Evolutionary conservation across 1,140 invertebrate genomes (phyloP), one percentile per base, ranked within the genome.

Genomic region (Samia ricini): DNA sequence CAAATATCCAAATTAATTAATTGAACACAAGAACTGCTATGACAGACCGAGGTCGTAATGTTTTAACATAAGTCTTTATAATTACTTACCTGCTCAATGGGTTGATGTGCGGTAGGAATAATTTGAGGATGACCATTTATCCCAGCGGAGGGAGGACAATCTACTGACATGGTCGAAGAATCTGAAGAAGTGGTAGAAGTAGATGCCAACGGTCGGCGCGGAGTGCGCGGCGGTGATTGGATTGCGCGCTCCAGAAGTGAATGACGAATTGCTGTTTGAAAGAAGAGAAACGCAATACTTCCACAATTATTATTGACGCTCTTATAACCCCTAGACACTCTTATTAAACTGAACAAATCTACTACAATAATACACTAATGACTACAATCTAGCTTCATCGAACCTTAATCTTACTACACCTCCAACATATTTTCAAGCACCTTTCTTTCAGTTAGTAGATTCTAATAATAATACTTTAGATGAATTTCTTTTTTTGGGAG

Each of bases 141-240:
- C 2, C 76, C 78, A 2, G 76, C 75, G 3, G 85, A 77, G 0
- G 77, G 77, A 5, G 85, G 90, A 56, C 83, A 89, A 71, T 91
- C 90, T 22, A 91, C 86, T 2, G 90, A 91, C 81, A 91, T 84
- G 2, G 89, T 91, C 24, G 88, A 90, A 0, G 89, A 91, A 62
- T 91, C 90, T 1, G 90, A 91, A 4, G 88, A 90, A 0, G 90
- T 91, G 1, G 90, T 91, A 4, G 90, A 91, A 0, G 89, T 91
- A 2, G 90, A 91, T 0, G 87, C 88, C 0, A 91, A 69, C 0
- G 90, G 84, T 1, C 87, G 77, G 2, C 90, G 81, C 3, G 90
- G 89, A 0, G 88, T 87, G 2, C 88, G 77, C 12, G 89, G 90
- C 0, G 90, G 90, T 0, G 90, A 91, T 12, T 79, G 72, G 4